Conservation (phyloP, 2,113 vertebrate species). For the Heloderma charlesbogerti region DNA sequence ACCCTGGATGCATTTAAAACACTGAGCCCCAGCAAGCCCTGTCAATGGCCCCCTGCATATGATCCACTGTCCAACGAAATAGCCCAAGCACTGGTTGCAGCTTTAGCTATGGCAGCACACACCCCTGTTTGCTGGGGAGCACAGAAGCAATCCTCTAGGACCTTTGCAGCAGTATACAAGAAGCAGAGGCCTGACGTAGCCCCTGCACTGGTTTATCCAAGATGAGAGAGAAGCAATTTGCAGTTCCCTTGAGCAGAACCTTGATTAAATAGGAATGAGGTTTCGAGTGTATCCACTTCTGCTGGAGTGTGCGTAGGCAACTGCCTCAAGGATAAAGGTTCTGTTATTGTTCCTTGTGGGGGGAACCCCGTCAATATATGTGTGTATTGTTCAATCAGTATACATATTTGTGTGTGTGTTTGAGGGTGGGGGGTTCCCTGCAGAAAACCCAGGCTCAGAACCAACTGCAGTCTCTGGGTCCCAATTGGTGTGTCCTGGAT, state of each 20-base stretch:
- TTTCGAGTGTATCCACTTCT: background rate
- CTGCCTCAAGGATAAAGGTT: background rate
- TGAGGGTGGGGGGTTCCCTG: background rate
- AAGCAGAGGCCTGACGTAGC: background rate
- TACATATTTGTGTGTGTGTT: background rate
- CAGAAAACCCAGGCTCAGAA: background rate
- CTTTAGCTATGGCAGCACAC: background rate
- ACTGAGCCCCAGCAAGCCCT: background rate
- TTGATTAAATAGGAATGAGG: constrained; percentile 12
- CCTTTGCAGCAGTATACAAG: background rate
- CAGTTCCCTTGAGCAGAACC: background rate
- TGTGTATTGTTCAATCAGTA: background rate
- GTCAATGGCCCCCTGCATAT: background rate
- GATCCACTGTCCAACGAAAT: background rate
- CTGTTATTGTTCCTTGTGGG: background rate
- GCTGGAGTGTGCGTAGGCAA: background rate
- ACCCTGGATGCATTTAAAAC: background rate
- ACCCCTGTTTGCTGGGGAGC: background rate
- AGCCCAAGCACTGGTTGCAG: too few species aligned
- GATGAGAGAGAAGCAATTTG: background rate
- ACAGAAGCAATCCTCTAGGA: background rate
- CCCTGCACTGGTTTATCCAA: background rate
- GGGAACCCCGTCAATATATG: background rate
- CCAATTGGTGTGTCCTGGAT: too few species aligned
- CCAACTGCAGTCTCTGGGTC: background rate